These are phyloP conservation scores for Sander vitreus DNA, from an alignment of 2,113 vertebrate genomes.

Conservation along the genomic window DNA sequence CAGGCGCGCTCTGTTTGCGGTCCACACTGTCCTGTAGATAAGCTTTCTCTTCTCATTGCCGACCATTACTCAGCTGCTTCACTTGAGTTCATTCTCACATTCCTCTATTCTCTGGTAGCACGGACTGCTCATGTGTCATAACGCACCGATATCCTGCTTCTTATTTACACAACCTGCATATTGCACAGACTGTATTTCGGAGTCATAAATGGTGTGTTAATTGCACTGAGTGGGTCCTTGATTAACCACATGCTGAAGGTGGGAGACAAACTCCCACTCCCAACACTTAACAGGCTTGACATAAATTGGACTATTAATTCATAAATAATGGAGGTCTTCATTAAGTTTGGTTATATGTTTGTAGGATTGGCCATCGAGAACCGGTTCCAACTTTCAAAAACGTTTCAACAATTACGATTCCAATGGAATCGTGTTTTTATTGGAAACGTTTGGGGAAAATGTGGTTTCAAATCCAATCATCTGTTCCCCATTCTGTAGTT, in stretches of 20 bases:
- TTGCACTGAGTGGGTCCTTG: neutral
- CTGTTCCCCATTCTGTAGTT: no score
- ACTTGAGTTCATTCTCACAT: neutral
- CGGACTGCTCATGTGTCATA: neutral
- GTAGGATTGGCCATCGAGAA: no score
- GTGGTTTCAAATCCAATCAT: no score
- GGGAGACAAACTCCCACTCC: neutral
- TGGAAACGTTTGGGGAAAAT: no score
- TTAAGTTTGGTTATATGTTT: neutral
- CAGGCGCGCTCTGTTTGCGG: neutral
- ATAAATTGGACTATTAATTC: neutral
- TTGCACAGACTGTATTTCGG: neutral
- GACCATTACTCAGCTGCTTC: constrained; percentile 34
- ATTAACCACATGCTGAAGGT: neutral
- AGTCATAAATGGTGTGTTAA: neutral
- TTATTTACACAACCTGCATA: neutral
- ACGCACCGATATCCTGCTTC: neutral
- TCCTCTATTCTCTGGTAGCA: neutral
- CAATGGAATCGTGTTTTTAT: no score
- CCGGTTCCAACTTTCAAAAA: no score
- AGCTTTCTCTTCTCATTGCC: neutral
- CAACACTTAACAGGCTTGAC: neutral
- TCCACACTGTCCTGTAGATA: neutral
- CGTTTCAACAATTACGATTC: no score
- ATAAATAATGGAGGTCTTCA: neutral